phyloP scores from a whole-genome alignment of 2,888 invertebrate species.

The Horisme vitalbata region DNA sequence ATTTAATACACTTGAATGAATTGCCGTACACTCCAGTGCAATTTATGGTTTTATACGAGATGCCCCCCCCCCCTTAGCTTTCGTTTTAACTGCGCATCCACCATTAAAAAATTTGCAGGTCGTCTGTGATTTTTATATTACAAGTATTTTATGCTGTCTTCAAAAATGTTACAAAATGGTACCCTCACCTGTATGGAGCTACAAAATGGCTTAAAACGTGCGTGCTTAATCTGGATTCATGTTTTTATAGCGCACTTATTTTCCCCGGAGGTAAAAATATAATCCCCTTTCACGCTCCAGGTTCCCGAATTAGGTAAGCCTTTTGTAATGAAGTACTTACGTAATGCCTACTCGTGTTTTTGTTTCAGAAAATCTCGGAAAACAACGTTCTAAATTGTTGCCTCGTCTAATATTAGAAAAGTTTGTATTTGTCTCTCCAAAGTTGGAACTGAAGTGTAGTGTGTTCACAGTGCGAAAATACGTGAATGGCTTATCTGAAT shows the following conservation, averaged over 20 bases:
- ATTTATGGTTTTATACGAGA: conserved; percentile 55
- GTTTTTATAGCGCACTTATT: conserved; percentile 50
- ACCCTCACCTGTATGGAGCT: conserved; percentile 21
- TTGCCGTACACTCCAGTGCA: conserved; percentile 54
- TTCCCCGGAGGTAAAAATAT: conserved; percentile 55
- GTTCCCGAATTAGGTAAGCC: conserved; percentile 64
- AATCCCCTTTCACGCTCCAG: conserved; percentile 60
- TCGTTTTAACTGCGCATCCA: conserved; percentile 40
- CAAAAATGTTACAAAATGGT: conserved; percentile 27
- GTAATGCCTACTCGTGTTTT: conserved; percentile 53
- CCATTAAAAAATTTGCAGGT: no score
- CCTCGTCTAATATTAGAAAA: conserved; percentile 39
- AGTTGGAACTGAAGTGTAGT: conserved; percentile 9
- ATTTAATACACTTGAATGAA: conserved; percentile 71
- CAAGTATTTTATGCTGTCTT: conserved; percentile 12
- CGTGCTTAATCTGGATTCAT: conserved; percentile 47
- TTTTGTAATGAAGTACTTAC: conserved; percentile 69
- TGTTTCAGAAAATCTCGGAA: conserved; percentile 40
- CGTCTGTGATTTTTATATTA: not conserved
- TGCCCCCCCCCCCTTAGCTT: conserved; percentile 26
- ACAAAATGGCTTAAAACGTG: conserved; percentile 33
- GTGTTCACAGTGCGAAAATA: conserved; percentile 3
- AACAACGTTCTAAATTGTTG: conserved; percentile 38
- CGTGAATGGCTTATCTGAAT: no score
- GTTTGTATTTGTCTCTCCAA: conserved; percentile 23